Evolutionary conservation across 2,888 invertebrate genomes (phyloP), one percentile per base, ranked within the genome.

Genomic region (Temnothorax unifasciatus): DNA sequence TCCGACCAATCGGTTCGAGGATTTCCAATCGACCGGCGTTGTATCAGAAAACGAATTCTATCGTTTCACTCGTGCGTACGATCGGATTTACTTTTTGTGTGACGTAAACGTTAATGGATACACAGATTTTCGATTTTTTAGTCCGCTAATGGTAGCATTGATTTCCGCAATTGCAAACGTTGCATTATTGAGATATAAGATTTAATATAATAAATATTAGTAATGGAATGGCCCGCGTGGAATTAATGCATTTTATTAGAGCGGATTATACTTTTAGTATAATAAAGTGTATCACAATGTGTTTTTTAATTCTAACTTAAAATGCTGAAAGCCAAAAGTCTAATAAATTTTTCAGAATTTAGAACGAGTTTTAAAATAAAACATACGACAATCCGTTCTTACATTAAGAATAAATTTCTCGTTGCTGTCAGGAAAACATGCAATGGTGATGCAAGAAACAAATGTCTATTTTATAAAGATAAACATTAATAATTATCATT

Each of bases 71-170:
- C 76, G 25, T 50, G 38, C 63, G 25, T 76, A 64, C 76, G 52
- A 76, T 76, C 64, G 52, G 25, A 76, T 76, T 76, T 76, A 64
- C 41, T 76, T 52, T 76, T 64, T 64, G 63, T 38, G 21, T 64
- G 25, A 38, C 25, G 50, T 34, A 76, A 41, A 64, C 64, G 38
- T 76, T 76, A 76, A 76, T 64, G 63, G 38, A 76, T 41, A 38
- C 25, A 41, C 13, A 38, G 21, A 52, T 5, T 52, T 41, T 64
- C n/a, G 52, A 76, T 64, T 64, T 76, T 74, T 64, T 64, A 64
- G 38, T 21, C 34, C 21, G 38, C 18, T 64, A 38, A 76, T 64
- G 63, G 38, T 38, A 52, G 38, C 41, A n/a, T 3, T 3, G 0
- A 18, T 25, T 76, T 29, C 25, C 18, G 38, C 11, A 21, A 38